Evolutionary conservation across 1,140 invertebrate species (phyloP).

Genomic region (Ips nitidus): DNA sequence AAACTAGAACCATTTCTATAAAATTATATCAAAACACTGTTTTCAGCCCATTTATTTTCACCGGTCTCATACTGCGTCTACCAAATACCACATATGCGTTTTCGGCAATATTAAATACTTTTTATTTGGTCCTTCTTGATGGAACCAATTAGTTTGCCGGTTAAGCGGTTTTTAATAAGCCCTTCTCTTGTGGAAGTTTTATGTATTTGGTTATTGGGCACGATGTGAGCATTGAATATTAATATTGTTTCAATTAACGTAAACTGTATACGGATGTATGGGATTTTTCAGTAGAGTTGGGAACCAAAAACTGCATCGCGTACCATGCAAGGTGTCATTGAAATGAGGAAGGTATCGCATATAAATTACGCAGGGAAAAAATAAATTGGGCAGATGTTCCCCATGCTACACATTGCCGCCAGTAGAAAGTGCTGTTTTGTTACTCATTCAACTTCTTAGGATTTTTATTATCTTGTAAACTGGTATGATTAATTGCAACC

Average conservation of each 20-base stretch:
- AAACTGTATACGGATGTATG: too few species aligned
- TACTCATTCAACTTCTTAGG: slow-evolving; percentile 20
- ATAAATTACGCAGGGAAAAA: slow-evolving; percentile 27
- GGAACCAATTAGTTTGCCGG: slow-evolving; percentile 17
- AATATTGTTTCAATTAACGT: background rate
- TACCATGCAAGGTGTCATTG: slow-evolving; percentile 17
- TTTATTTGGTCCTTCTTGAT: slow-evolving; percentile 16
- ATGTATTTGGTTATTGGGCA: slow-evolving; percentile 1
- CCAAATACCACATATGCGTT: slow-evolving; percentile 4
- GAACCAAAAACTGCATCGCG: too few species aligned
- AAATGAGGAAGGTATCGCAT: slow-evolving; percentile 19
- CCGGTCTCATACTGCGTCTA: slow-evolving; percentile 18
- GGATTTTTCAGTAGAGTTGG: too few species aligned
- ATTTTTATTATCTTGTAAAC: slow-evolving; percentile 24
- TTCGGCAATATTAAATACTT: slow-evolving; percentile 23
- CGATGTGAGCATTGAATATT: background rate
- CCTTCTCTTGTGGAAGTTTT: background rate
- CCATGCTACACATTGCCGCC: slow-evolving; percentile 28
- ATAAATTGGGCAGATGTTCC: slow-evolving; percentile 30
- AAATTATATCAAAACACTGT: slow-evolving; percentile 27
- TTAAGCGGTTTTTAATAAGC: slow-evolving; percentile 14
- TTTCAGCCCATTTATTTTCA: slow-evolving; percentile 22
- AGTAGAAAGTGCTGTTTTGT: slow-evolving; percentile 28
- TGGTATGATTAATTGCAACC: slow-evolving; percentile 25
- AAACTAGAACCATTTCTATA: slow-evolving; percentile 8